Evolutionary conservation across 2,797 vertebrate genomes (phyloP), one percentile per base, ranked within the genome.

Genomic region (Cephalopachus bancanus): DNA sequence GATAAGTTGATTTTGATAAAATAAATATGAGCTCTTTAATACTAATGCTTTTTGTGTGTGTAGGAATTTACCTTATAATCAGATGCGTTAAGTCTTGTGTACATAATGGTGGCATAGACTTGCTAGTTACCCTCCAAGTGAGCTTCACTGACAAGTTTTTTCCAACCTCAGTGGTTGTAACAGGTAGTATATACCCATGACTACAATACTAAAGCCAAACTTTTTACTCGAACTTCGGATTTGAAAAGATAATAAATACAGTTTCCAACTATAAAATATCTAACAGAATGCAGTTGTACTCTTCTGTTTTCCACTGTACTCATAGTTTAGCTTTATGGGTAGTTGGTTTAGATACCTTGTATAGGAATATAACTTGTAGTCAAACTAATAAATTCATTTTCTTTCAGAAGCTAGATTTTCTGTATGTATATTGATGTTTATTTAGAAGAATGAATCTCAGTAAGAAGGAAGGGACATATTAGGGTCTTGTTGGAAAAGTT

Each of bases 321-420:
- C 11, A 72, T 17, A 93, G 22, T 88, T 91, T 72, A 83, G 6
- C 49, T 78, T 91, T 76, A 49, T 59, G 37, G 14, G 0, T 44
- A 24, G 4, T 85, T 81, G 22, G 15, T 83, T 64, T 84, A 64
- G 51, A 19, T 92, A 85, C 22, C n/a, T 75, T 81, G 44, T 44
- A 44, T 84, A 57, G 15, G 8, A 26, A 51, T 84, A 20, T 59
- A 92, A 37, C 7, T n/a, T 71, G 3, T 55, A 64, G 44, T 49
- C 28, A 64, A 60, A 72, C 80, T 59, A 85, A 80, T 62, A 79
- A 75, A 67, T 76, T 78, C 20, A 14, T 89, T 93, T 95, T 93
- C 51, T 89, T 89, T 89, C 89, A 83, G 89, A 88, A 89, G 59
- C 26, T n/a, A 86, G 10, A 22, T 85, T 16, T 83, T 95, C 49